phyloP scores from a whole-genome alignment of 2,113 vertebrate genomes.

The Eudyptes chrysolophus region DNA sequence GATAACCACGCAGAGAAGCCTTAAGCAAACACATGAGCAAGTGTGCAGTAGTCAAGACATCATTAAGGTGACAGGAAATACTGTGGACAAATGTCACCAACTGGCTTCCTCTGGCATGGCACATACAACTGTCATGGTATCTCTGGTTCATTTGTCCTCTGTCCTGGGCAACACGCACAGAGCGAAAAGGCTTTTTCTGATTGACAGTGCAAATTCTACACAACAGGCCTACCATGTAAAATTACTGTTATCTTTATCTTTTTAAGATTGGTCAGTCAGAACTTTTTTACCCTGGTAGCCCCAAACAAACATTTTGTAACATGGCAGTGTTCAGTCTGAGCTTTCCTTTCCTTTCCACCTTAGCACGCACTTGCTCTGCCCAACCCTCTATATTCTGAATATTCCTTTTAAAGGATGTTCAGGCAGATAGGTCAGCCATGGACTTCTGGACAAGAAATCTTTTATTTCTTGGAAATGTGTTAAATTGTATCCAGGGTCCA shows the following conservation, averaged over 20 bases:
- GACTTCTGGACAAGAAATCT: neutral
- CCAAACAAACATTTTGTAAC: neutral
- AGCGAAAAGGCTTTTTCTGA: neutral
- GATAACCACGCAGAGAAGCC: neutral
- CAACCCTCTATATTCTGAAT: neutral
- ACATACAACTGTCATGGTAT: neutral
- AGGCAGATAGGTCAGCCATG: neutral
- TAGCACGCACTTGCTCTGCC: neutral
- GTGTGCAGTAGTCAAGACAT: neutral
- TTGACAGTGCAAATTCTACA: neutral
- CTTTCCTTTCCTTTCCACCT: neutral
- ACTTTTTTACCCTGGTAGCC: neutral
- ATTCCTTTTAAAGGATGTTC: neutral
- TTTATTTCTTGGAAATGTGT: neutral
- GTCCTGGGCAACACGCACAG: fast-evolving
- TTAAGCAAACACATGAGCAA: neutral
- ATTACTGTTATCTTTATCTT: neutral
- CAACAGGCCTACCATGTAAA: neutral
- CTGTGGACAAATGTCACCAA: neutral
- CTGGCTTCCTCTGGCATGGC: neutral
- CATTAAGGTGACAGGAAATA: neutral
- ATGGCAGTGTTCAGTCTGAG: neutral
- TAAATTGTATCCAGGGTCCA: neutral
- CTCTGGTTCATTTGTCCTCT: neutral
- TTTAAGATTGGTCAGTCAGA: neutral